phyloP scores from a whole-genome alignment of 2,888 invertebrate species.

The Hydrotaea diabolus region DNA sequence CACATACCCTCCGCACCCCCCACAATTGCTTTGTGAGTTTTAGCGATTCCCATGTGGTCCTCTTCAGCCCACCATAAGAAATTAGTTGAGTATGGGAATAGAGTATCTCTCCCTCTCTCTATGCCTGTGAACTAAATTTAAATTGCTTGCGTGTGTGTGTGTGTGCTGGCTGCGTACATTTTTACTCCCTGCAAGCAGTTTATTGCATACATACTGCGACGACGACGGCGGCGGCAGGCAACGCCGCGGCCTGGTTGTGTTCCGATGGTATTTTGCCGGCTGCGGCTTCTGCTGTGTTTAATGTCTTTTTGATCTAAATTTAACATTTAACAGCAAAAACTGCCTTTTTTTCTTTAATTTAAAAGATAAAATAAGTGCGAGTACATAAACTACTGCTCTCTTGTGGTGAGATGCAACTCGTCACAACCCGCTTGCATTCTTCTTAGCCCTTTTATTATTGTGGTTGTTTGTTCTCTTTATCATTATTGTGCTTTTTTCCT shows the following conservation, averaged over 20 bases:
- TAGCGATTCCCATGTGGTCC: constrained; percentile 9
- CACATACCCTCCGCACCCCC: not conserved
- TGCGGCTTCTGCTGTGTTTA: constrained; percentile 28
- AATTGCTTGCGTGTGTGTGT: not conserved
- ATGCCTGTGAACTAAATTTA: constrained; percentile 24
- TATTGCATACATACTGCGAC: not conserved
- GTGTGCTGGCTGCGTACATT: not conserved
- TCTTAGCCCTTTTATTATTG: constrained; percentile 34
- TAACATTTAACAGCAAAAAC: constrained; percentile 53
- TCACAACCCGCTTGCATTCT: not conserved
- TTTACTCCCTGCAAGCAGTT: not conserved
- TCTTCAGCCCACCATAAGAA: not conserved
- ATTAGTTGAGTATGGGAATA: not conserved
- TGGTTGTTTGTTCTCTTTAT: not conserved
- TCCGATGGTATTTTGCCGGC: not conserved
- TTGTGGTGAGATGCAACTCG: not conserved
- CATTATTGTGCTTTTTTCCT: not conserved
- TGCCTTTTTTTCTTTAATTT: constrained; percentile 42
- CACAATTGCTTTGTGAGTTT: not conserved
- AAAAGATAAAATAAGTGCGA: constrained; percentile 40
- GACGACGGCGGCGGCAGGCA: not conserved
- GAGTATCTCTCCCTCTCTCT: not conserved
- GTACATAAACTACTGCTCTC: constrained; percentile 27
- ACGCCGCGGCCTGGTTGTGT: not conserved
- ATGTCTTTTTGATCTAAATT: constrained; percentile 65